Base-by-base conservation (phyloP, 1,140 invertebrate genomes). In the Nylanderia fulva region DNA sequence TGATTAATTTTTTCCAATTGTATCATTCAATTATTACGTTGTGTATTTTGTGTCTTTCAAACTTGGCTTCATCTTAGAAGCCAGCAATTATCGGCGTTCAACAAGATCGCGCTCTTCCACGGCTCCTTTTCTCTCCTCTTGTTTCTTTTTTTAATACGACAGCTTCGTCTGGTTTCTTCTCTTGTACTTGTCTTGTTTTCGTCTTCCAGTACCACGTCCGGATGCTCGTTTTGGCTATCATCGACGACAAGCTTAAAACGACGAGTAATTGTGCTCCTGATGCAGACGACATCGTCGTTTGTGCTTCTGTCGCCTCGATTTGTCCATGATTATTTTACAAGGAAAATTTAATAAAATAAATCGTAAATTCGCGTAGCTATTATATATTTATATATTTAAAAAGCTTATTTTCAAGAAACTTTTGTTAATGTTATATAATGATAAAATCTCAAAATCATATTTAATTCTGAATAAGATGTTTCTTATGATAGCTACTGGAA, bases 71-170 rank as follows among this genome's bases (percentile, higher is more conserved):
- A 9, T 33, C 21, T 36, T 27, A 39, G 48, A 39, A 7, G 2
- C 9, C 21, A 33, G 11, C 18, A 77, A 77, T 66, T 77, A 77
- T 77, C 60, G 21, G 4, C 21, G 5, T 77, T 5, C 39, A 76
- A 64, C 60, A 64, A 77, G 42, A 71, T 69, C 13, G 66, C 45
- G 52, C 36, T 39, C 77, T 71, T 80, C n/a, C 3, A 75, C 21
- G 11, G 18, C 2, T 21, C 33, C 9, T 72, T 80, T 18, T 13
- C 39, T 4, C 0, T 4, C 54, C n/a, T 54, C 13, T 56, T 18
- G 29, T 71, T 11, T 29, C 33, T 71, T 54, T 69, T 80, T 80
- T 58, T 15, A 29, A 21, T n/a, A 9, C 11, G 21, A 54, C 45
- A 56, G 13, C 24, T 75, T 75, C 7, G 52, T 74, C 71, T 60